phyloP scores from a whole-genome alignment of 2,888 invertebrate genomes.

The Phragmatobia fuliginosa region DNA sequence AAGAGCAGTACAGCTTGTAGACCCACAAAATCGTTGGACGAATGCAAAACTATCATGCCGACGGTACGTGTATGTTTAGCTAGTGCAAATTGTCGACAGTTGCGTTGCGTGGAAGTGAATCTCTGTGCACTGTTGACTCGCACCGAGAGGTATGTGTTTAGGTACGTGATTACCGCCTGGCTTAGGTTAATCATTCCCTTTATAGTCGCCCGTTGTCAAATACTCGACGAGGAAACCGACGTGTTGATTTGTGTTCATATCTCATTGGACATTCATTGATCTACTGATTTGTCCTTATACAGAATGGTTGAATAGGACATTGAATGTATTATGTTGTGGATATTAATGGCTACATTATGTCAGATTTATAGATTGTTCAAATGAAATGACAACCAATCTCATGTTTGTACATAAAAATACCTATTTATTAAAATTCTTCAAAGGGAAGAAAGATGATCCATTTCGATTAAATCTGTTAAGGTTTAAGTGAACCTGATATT shows the following conservation, averaged over 20 bases:
- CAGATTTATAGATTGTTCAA: background rate
- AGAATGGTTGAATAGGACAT: background rate
- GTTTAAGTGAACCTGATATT: too few species aligned
- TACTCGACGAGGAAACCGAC: slow-evolving; percentile 16
- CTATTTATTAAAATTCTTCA: too few species aligned
- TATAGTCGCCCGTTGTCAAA: slow-evolving; percentile 55
- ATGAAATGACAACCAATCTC: background rate
- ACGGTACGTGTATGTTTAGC: slow-evolving; percentile 57
- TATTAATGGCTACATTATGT: background rate
- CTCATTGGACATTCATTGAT: slow-evolving; percentile 48
- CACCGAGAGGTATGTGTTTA: slow-evolving; percentile 63
- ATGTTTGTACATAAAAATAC: too few species aligned
- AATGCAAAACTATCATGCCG: slow-evolving; percentile 45
- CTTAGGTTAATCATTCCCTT: slow-evolving; percentile 81
- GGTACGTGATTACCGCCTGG: slow-evolving; percentile 73
- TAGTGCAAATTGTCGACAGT: slow-evolving; percentile 69
- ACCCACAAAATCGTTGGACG: slow-evolving; percentile 9
- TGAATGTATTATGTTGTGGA: background rate
- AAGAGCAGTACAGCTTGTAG: background rate
- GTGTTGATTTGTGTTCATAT: slow-evolving; percentile 31
- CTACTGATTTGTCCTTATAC: slow-evolving; percentile 8
- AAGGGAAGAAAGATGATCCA: too few species aligned
- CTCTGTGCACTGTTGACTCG: slow-evolving; percentile 62
- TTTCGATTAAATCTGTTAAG: too few species aligned
- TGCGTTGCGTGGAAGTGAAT: slow-evolving; percentile 72